Base-by-base conservation (phyloP, 2,113 vertebrate genomes). In the Tonatia bakeri region DNA sequence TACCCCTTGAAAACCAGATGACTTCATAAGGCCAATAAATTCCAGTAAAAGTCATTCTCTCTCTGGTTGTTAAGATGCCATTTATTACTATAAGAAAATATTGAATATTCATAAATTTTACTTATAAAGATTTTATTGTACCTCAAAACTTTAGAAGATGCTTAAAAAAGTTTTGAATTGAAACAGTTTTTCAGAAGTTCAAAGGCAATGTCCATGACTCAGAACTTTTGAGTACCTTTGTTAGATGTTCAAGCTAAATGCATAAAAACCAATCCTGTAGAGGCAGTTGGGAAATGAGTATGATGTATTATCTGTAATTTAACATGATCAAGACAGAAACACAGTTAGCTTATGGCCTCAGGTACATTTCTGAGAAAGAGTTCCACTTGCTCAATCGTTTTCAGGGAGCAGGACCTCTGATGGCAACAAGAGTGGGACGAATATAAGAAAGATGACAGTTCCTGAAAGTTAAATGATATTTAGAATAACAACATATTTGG, bases 401-500 rank as follows among this genome's bases (percentile, higher is more conserved):
- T n/a, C 28, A 94, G 28, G 4, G 22, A 95, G 54, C 50, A 90
- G 9, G 22, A 65, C 14, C 45, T 86, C 43, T 73, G 59, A 70
- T 2, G 20, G 7, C 54, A 79, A 87, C 45, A 76, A 38, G 20
- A 90, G 9, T 92, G 38, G 36, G 40, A 75, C 33, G n/a, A 89
- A 65, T 2, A 82, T 19, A 93, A 12, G 31, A 79, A 84, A 73
- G 52, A 80, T 88, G 26, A 28, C 13, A 91, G 40, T 47, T 84
- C 56, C 22, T 82, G 31, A 73, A 72, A 94, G 36, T 69, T 85
- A 94, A 88, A 85, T 43, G 13, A 79, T 45, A 73, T 20, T 70
- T 73, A n/a, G 36, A 97, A 19, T 80, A 94, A 96, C 33, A 93
- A 96, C 88, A 87, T 50, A 87, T 4, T 81, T 54, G 43, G 9